A percentile compares a stretch with the other conserved stretches of the same genome.
Evolutionary conservation across 30 jellyfish, hydroid and myxozoan genomes (phyloP).

Genomic region (Catostylus mosaicus): DNA sequence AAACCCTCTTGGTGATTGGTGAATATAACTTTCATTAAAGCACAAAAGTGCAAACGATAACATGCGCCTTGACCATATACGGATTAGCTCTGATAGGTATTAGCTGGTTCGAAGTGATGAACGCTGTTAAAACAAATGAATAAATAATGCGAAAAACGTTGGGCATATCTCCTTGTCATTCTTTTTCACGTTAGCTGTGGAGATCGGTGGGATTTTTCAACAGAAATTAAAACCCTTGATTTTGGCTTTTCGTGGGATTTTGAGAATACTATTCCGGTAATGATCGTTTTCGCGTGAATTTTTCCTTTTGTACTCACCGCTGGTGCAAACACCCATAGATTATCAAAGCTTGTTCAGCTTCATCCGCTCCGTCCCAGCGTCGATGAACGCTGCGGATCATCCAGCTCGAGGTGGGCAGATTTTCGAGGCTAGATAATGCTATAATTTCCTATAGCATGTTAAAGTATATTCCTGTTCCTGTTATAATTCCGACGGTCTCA

Average conservation of each 20-base stretch:
- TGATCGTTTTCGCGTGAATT: background rate
- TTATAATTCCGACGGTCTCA: too few species aligned
- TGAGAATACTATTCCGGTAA: background rate
- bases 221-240: background rate
- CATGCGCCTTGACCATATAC: slow-evolving; percentile 26
- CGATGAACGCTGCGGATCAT: too few species aligned
- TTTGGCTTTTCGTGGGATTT: background rate
- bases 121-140: slow-evolving; percentile 23
- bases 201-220: background rate
- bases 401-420: too few species aligned
- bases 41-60: slow-evolving; percentile 20
- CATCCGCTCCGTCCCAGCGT: too few species aligned
- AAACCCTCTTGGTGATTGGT: slow-evolving; percentile 19
- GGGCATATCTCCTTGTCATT: slow-evolving; percentile 11
- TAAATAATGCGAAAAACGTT: slow-evolving; percentile 31
- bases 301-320: background rate
- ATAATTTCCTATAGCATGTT: too few species aligned
- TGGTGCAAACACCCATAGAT: background rate
- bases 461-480: too few species aligned
- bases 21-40: slow-evolving; percentile 29
- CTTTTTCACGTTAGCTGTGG: slow-evolving; percentile 21
- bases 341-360: too few species aligned
- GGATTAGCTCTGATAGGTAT: slow-evolving; percentile 35
- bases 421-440: too few species aligned
- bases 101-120: slow-evolving; percentile 37